Evolutionary conservation across 2,113 vertebrate species (phyloP).

Genomic region (Rhegmatorhina hoffmannsi): DNA sequence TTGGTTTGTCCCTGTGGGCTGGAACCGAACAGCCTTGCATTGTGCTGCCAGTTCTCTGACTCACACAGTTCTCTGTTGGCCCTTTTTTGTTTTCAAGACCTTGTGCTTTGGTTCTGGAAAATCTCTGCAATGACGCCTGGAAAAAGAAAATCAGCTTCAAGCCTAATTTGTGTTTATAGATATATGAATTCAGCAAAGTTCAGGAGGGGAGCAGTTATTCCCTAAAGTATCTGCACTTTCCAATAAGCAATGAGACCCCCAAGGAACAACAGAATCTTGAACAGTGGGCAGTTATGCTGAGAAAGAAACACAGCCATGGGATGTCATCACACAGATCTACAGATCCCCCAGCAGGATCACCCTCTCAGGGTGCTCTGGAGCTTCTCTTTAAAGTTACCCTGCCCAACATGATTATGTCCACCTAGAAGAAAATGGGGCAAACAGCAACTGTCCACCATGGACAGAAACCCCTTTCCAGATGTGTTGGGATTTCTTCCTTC

Average conservation of each 20-base stretch:
- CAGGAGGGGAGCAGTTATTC: not conserved
- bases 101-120: conserved; percentile 40
- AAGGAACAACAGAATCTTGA: not conserved
- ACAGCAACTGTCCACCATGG: not conserved
- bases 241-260: not conserved
- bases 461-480: not conserved
- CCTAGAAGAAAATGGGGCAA: not conserved
- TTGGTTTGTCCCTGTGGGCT: conserved; percentile 1
- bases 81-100: not conserved
- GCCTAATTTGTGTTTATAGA: not conserved
- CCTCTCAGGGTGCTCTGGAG: not conserved
- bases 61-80: conserved; percentile 22
- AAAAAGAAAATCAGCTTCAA: not conserved
- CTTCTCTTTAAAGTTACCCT: not conserved
- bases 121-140: not conserved
- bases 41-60: conserved; percentile 57
- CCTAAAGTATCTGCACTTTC: not conserved
- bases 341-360: not conserved
- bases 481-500: not conserved
- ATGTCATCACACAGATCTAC: not conserved
- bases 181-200: not conserved
- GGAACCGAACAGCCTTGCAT: conserved; percentile 12
- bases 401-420: rapidly evolving
- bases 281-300: not conserved
- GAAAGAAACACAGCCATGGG: not conserved